Base-by-base conservation (phyloP, 2,113 vertebrate genomes). In the Mus musculus region DNA sequence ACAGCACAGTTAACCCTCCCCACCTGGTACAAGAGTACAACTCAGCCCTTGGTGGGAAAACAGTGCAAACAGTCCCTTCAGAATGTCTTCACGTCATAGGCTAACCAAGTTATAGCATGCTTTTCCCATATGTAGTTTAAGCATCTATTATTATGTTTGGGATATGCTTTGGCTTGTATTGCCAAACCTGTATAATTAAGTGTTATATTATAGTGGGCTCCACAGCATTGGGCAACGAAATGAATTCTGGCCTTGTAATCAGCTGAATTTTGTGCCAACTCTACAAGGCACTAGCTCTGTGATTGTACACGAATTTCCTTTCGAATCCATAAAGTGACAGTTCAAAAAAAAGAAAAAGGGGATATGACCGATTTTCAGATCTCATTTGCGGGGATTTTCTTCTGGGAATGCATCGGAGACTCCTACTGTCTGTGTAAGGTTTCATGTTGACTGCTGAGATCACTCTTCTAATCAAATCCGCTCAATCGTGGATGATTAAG, bases 181-280 rank as follows among this genome's bases (percentile, higher is more conserved):
- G 87, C 67, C 94, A 91, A 98, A 96, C 91, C 86, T 91, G 95
- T 98, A 67, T 97, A 98, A 98, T 98, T 97, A 98, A 95, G 82
- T 96, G 96, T 97, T 97, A 97, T 97, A 96, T 98, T 98, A 98
- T 93, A 98, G 97, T 97, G 97, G 97, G 96, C 95, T 98, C 97
- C 96, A 94, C 91, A 94, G 94, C 96, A 93, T 93, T 94, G 95
- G 93, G 93, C 95, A 97, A 98, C 95, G 97, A 97, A 95, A 96
- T 95, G 95, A 97, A 96, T 97, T 95, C 97, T 97, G 96, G 87
- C 94, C 96, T 96, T 97, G 82, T 97, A 97, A 97, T 98, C 96
- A 98, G 91, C 30, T 1, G 82, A 69, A 93, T 93, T 95, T 89
- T 95, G 86, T 97, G 96, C 97, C 96, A 98, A 56, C 89, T 93